Conservation (phyloP, 1,140 invertebrate species). For the Holotrichia oblita region DNA sequence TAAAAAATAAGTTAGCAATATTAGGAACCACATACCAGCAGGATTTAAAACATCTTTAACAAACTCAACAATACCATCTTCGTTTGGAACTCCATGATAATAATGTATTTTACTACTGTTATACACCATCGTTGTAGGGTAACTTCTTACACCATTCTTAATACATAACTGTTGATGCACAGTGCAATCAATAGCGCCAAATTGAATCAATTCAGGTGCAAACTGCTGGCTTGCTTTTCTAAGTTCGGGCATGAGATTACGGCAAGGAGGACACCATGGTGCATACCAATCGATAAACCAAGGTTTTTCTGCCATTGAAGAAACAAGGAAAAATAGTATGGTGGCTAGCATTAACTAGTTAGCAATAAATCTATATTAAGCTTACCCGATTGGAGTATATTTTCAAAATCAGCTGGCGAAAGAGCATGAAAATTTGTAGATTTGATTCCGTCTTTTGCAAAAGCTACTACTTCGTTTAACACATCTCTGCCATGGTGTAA, state of each 20-base stretch:
- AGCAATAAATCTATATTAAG: too few species aligned
- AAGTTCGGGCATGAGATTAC: slow-evolving; percentile 76
- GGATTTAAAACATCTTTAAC: slow-evolving; percentile 69
- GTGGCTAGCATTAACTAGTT: too few species aligned
- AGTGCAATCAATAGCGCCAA: slow-evolving; percentile 75
- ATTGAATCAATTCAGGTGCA: slow-evolving; percentile 64
- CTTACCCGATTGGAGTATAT: slow-evolving; percentile 62
- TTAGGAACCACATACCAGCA: slow-evolving; percentile 57
- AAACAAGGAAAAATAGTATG: too few species aligned
- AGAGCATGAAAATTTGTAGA: slow-evolving; percentile 72
- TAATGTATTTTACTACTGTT: slow-evolving; percentile 69
- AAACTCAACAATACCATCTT: slow-evolving; percentile 73
- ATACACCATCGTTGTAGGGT: slow-evolving; percentile 80
- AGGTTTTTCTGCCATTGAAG: slow-evolving; percentile 47
- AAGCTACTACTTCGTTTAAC: slow-evolving; percentile 73
- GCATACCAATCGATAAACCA: slow-evolving; percentile 86
- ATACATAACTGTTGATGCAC: slow-evolving; percentile 65
- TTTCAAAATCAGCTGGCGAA: slow-evolving; percentile 69
- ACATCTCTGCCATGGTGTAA: slow-evolving; percentile 73
- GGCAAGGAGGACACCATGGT: slow-evolving; percentile 87
- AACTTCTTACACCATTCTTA: slow-evolving; percentile 74
- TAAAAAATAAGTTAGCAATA: neutral
- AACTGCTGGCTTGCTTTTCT: slow-evolving; percentile 72
- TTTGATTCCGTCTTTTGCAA: slow-evolving; percentile 72
- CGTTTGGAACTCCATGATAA: slow-evolving; percentile 71